phyloP scores from a whole-genome alignment of 1,140 invertebrate genomes.

The Drosophila mauritiana region DNA sequence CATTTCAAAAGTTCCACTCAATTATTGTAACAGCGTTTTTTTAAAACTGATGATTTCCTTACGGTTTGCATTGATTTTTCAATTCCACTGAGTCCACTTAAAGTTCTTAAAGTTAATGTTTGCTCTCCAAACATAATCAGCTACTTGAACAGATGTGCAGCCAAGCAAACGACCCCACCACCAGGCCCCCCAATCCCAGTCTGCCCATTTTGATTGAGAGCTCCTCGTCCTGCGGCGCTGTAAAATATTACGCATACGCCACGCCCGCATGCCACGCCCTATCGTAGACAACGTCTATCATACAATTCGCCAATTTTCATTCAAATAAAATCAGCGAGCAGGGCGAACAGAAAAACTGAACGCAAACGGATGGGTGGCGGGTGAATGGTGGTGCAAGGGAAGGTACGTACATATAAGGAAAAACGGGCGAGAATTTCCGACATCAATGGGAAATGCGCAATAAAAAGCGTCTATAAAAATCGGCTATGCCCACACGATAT shows the following conservation, averaged over 20 bases:
- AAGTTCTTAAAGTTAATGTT: constrained; percentile 62
- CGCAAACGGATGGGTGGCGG: neutral
- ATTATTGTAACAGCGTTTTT: neutral
- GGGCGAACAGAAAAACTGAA: constrained; percentile 26
- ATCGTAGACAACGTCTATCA: constrained; percentile 66
- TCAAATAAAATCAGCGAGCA: constrained; percentile 75
- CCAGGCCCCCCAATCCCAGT: constrained; percentile 2
- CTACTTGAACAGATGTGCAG: constrained; percentile 78
- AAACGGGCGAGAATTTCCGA: constrained; percentile 70
- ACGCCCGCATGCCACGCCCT: constrained; percentile 67
- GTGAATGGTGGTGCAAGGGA: neutral
- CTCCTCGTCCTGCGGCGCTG: constrained; percentile 7
- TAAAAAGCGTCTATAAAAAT: constrained; percentile 82
- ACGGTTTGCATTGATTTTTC: neutral
- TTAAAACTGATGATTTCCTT: neutral
- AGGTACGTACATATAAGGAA: constrained; percentile 8
- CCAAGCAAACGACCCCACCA: constrained; percentile 52
- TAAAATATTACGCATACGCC: constrained; percentile 78
- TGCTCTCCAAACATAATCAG: constrained; percentile 72
- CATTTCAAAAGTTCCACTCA: neutral
- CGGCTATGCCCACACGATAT: constrained; percentile 73
- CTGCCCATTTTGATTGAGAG: constrained; percentile 20
- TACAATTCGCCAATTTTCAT: constrained; percentile 82
- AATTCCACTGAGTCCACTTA: constrained; percentile 23
- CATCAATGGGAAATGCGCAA: constrained; percentile 81